These are phyloP conservation scores for Drosophila merina DNA, from an alignment of 2,888 invertebrate species.

Conservation along the genomic window DNA sequence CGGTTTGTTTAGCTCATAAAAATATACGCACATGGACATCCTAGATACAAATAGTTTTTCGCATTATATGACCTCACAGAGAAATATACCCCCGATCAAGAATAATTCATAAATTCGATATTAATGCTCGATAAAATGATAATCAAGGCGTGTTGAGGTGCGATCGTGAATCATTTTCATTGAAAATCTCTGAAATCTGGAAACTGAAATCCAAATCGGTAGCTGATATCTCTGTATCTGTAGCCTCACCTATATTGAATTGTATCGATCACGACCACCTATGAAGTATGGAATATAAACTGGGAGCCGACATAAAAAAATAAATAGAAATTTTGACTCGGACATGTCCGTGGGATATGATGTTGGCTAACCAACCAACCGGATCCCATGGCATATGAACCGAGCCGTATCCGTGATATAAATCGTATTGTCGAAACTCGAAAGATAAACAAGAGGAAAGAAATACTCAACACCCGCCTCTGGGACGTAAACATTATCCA, in stretches of 20 bases:
- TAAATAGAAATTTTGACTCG: constrained; percentile 53
- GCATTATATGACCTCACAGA: constrained; percentile 42
- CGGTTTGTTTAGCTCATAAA: constrained; percentile 42
- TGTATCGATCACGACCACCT: constrained; percentile 60
- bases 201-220: background rate
- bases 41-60: constrained; percentile 41
- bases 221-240: background rate
- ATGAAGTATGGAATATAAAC: constrained; percentile 79
- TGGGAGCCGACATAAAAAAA: constrained; percentile 63
- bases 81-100: background rate
- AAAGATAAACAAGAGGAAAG: constrained; percentile 62
- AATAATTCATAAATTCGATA: constrained; percentile 36
- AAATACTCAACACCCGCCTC: constrained; percentile 40
- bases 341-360: background rate
- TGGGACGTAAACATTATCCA: constrained; percentile 27
- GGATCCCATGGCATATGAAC: constrained; percentile 10
- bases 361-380: background rate
- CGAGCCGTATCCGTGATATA: constrained; percentile 54
- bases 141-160: constrained; percentile 44
- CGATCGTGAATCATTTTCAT: constrained; percentile 43
- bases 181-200: constrained; percentile 3
- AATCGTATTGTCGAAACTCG: constrained; percentile 70
- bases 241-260: constrained; percentile 43
- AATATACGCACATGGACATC: constrained; percentile 37
- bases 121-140: constrained; percentile 52